Evolutionary conservation across 2,113 vertebrate species (phyloP).

Genomic region (Anolis sagrei): DNA sequence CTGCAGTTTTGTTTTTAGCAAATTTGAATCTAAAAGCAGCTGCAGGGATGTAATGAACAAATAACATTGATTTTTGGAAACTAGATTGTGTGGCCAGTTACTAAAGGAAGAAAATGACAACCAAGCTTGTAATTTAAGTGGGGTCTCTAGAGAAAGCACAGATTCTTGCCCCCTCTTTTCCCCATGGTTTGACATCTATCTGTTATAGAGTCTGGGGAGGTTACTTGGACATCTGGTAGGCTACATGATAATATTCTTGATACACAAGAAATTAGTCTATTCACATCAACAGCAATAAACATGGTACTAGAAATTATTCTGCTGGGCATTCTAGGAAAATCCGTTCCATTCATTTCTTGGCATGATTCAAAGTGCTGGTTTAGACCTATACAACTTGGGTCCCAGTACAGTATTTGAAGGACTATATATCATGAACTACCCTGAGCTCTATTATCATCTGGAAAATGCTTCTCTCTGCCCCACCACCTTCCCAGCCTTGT

Average conservation of each 20-base stretch:
- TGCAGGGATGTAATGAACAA: not conserved
- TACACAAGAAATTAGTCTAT: not conserved
- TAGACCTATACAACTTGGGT: too few species aligned
- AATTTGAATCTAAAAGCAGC: not conserved
- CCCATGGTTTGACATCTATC: not conserved
- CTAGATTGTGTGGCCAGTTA: not conserved
- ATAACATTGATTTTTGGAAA: conserved; percentile 25
- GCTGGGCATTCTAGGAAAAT: not conserved
- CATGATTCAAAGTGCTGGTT: too few species aligned
- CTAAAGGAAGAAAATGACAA: not conserved
- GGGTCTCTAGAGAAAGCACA: not conserved
- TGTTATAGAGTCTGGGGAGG: not conserved
- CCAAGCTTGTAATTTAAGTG: not conserved
- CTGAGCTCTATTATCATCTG: too few species aligned
- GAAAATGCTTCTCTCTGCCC: too few species aligned
- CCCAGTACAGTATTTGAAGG: too few species aligned
- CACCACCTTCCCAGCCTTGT: too few species aligned
- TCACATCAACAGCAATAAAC: not conserved
- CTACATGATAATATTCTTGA: not conserved
- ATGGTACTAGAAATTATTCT: not conserved
- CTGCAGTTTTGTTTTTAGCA: not conserved
- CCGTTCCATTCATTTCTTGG: too few species aligned
- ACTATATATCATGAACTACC: too few species aligned
- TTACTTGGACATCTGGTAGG: fast-evolving
- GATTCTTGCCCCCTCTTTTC: not conserved